These are phyloP conservation scores for Oscheius sp. DNA, from an alignment of 2,888 invertebrate genomes.

Conservation along the genomic window DNA sequence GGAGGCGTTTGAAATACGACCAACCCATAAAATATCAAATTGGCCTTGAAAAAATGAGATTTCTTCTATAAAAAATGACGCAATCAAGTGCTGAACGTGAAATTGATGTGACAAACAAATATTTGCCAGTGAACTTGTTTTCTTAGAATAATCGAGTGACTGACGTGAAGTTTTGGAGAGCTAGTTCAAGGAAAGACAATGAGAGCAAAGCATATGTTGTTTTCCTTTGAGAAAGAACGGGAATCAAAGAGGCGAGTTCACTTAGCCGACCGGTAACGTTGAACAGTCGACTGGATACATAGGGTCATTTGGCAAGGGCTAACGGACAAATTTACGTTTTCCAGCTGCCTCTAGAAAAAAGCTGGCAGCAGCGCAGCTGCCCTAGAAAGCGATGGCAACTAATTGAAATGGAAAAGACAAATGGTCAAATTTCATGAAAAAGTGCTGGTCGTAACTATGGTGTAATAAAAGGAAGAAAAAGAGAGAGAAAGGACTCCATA, in stretches of 20 bases:
- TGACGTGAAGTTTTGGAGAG: neutral
- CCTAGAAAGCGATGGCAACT: neutral
- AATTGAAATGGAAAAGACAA: neutral
- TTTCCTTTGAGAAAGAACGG: neutral
- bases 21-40: no score
- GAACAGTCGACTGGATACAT: no score
- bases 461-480: neutral
- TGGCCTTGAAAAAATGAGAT: no score
- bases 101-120: slow-evolving; percentile 19
- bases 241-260: neutral
- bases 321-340: neutral
- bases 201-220: neutral
- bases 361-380: neutral
- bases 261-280: neutral
- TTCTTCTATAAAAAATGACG: no score
- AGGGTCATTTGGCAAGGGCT: no score
- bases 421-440: neutral
- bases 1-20: no score
- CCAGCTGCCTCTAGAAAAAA: neutral
- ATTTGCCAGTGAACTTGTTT: neutral
- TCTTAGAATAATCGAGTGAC: neutral
- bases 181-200: neutral
- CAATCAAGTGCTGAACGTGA: no score
- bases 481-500: neutral
- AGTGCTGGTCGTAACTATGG: neutral